Percentiles rank a stretch among this genome's conserved stretches.
These are phyloP conservation scores for Mesorhabditis belari DNA, from an alignment of 2,888 invertebrate genomes.

Conservation along the genomic window DNA sequence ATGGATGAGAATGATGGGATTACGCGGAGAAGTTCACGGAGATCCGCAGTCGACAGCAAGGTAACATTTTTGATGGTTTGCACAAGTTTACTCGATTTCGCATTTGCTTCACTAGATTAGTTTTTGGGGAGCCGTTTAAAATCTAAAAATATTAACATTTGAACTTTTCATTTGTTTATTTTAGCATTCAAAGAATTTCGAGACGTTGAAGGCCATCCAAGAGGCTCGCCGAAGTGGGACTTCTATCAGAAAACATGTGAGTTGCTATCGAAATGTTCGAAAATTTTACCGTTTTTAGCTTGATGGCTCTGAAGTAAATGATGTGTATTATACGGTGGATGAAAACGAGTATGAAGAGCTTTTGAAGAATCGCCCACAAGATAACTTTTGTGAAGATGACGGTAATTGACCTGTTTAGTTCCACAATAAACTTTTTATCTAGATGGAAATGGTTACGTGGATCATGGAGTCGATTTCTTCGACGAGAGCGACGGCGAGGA, in stretches of 20 bases:
- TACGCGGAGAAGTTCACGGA: too few species aligned
- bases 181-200: not conserved
- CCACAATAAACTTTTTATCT: constrained; percentile 29
- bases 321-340: constrained; percentile 83
- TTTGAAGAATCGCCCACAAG: constrained; percentile 75
- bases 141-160: too few species aligned
- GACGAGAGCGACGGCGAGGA: constrained; percentile 14
- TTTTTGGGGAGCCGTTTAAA: too few species aligned
- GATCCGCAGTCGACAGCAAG: too few species aligned
- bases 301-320: constrained; percentile 1
- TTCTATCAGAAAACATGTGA: not conserved
- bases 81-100: too few species aligned
- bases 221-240: not conserved
- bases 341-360: constrained; percentile 67
- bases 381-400: constrained; percentile 94
- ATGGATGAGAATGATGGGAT: too few species aligned
- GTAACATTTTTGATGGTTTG: too few species aligned
- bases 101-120: too few species aligned
- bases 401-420: constrained; percentile 58
- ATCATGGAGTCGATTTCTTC: constrained; percentile 76
- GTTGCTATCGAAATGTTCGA: not conserved
- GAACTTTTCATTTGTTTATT: too few species aligned
- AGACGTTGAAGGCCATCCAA: not conserved
- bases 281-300: not conserved
- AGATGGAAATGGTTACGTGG: constrained; percentile 86